Conservation (phyloP, 2,888 invertebrate species). For the Sclerodermus sp. region DNA sequence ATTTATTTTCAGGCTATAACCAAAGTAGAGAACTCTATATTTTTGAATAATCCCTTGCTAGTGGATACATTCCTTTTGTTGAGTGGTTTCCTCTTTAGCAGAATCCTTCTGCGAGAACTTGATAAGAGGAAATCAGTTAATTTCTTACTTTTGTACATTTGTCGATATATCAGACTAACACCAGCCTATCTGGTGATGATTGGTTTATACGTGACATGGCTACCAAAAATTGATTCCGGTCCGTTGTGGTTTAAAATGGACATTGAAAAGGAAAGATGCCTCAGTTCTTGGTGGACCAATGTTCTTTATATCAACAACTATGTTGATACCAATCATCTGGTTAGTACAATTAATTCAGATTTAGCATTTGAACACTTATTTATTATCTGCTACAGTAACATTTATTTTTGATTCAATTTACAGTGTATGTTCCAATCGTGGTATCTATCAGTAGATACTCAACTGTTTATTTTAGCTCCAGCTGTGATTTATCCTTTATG, state of each 20-base stretch:
- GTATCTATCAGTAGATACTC: constrained; percentile 70
- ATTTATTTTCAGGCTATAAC: constrained; percentile 61
- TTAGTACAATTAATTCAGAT: constrained; percentile 41
- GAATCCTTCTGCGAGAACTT: constrained; percentile 68
- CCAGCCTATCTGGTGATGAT: constrained; percentile 75
- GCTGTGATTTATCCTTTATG: constrained; percentile 69
- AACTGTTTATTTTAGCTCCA: constrained; percentile 69
- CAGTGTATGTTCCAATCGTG: constrained; percentile 77
- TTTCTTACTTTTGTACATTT: constrained; percentile 65
- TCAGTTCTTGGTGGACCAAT: constrained; percentile 74
- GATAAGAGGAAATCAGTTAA: constrained; percentile 68
- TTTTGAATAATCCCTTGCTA: constrained; percentile 69
- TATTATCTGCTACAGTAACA: neutral
- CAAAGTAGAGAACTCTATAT: constrained; percentile 64
- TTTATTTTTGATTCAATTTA: constrained; percentile 31
- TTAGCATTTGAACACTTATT: neutral
- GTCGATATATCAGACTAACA: constrained; percentile 73
- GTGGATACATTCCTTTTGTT: constrained; percentile 75
- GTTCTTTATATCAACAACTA: constrained; percentile 76
- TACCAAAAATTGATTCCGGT: constrained; percentile 70
- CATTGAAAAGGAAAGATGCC: constrained; percentile 63
- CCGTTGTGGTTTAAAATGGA: constrained; percentile 71
- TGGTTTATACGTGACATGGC: constrained; percentile 73
- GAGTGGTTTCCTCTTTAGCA: constrained; percentile 71
- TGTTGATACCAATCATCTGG: constrained; percentile 66